Conservation (phyloP, 2,888 invertebrate species). For the Phalera bucephala region DNA sequence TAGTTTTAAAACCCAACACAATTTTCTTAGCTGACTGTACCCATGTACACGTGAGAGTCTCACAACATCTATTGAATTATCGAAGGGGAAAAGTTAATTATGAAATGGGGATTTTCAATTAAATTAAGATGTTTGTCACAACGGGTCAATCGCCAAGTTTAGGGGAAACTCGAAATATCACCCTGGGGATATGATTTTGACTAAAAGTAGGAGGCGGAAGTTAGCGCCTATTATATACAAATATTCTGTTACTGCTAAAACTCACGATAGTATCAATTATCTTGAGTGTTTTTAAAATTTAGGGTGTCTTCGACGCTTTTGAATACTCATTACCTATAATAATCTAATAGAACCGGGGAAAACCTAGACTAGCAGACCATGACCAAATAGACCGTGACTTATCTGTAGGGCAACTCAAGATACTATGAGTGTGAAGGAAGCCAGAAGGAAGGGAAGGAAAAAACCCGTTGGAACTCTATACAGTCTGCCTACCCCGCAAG, state of each 20-base stretch:
- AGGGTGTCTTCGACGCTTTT: background rate
- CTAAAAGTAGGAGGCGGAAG: background rate
- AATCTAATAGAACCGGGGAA: no score
- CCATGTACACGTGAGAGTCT: constrained; percentile 7
- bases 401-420: no score
- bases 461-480: no score
- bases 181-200: constrained; percentile 13
- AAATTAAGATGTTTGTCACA: constrained; percentile 53
- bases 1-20: no score
- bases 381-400: no score
- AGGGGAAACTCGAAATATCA: constrained; percentile 11
- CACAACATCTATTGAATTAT: constrained; percentile 19
- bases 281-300: background rate
- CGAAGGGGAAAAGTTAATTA: constrained; percentile 57
- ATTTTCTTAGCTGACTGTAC: background rate
- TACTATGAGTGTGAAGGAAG: no score
- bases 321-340: no score
- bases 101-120: constrained; percentile 57
- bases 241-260: background rate
- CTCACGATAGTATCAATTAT: background rate
- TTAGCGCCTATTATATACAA: background rate
- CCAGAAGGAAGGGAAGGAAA: no score
- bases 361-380: no score
- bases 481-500: no score
- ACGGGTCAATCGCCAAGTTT: constrained; percentile 22